These are phyloP conservation scores for Acronicta alni DNA, from an alignment of 2,888 invertebrate species.

Conservation along the genomic window DNA sequence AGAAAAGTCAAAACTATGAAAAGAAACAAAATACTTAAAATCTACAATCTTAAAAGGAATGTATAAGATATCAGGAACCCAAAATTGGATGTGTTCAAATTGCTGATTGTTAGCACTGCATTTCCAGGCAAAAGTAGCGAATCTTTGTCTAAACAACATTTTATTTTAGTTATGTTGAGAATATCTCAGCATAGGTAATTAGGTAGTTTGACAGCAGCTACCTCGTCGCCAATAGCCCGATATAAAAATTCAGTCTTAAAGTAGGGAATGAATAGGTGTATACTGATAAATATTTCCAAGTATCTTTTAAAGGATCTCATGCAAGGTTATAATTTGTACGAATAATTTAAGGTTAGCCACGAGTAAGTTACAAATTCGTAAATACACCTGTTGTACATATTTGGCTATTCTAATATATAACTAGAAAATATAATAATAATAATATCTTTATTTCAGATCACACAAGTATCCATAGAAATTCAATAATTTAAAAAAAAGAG, in stretches of 20 bases:
- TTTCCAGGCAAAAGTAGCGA: neutral
- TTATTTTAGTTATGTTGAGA: neutral
- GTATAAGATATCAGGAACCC: constrained; percentile 3
- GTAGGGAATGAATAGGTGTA: constrained; percentile 3
- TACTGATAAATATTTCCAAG: no score
- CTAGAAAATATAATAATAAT: neutral
- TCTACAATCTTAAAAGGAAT: constrained; percentile 7
- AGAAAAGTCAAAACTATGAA: constrained; percentile 4
- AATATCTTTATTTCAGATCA: no score
- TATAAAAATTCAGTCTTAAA: constrained; percentile 16
- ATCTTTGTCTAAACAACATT: neutral
- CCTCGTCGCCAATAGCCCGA: no score
- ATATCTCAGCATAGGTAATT: neutral
- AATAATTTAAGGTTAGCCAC: no score
- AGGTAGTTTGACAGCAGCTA: no score
- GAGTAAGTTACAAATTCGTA: no score
- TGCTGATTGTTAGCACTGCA: neutral
- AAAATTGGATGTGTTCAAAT: constrained; percentile 2
- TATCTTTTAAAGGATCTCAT: no score
- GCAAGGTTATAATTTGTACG: no score
- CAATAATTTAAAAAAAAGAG: no score
- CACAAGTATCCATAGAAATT: no score
- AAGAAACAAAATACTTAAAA: constrained; percentile 9
- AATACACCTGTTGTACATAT: no score
- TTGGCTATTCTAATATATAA: no score